Evolutionary conservation across 1,140 invertebrate genomes (phyloP).

Genomic region (Colletes gigas): DNA sequence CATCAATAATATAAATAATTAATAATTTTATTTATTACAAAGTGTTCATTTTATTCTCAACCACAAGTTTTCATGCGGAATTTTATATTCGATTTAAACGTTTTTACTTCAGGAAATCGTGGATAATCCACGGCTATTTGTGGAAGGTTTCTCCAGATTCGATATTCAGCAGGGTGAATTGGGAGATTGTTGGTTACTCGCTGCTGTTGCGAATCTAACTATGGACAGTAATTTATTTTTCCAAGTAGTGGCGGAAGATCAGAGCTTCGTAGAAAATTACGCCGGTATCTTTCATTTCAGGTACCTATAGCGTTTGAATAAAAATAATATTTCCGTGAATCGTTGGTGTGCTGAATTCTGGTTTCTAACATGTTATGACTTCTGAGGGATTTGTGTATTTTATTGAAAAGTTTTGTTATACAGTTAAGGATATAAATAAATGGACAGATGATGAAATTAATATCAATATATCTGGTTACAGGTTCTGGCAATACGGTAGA

Average conservation of each 20-base stretch:
- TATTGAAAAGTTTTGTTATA: too few relatives aligned
- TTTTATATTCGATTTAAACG: background rate
- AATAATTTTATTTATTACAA: too few relatives aligned
- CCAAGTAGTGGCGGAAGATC: slow-evolving; percentile 97
- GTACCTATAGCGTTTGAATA: slow-evolving; percentile 75
- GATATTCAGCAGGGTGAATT: slow-evolving; percentile 98
- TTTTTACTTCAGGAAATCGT: slow-evolving; percentile 89
- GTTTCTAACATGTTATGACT: too few relatives aligned
- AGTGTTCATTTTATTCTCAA: too few relatives aligned
- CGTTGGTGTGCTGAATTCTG: too few relatives aligned
- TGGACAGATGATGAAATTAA: background rate
- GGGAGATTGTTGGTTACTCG: slow-evolving; percentile 98
- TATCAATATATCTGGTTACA: slow-evolving; percentile 67
- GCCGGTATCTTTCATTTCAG: slow-evolving; percentile 96
- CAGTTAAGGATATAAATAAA: too few relatives aligned
- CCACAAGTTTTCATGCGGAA: too few relatives aligned
- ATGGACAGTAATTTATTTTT: slow-evolving; percentile 93
- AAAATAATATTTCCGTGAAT: too few relatives aligned
- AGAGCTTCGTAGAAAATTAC: slow-evolving; percentile 95
- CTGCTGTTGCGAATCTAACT: slow-evolving; percentile 97
- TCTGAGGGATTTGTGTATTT: too few relatives aligned
- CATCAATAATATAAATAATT: too few relatives aligned
- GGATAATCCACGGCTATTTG: slow-evolving; percentile 93
- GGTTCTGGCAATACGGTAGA: slow-evolving; percentile 97
- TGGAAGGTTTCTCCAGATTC: slow-evolving; percentile 97